Evolutionary conservation across 2,888 invertebrate genomes (phyloP).

Genomic region (Chrysotoxum bicinctum): DNA sequence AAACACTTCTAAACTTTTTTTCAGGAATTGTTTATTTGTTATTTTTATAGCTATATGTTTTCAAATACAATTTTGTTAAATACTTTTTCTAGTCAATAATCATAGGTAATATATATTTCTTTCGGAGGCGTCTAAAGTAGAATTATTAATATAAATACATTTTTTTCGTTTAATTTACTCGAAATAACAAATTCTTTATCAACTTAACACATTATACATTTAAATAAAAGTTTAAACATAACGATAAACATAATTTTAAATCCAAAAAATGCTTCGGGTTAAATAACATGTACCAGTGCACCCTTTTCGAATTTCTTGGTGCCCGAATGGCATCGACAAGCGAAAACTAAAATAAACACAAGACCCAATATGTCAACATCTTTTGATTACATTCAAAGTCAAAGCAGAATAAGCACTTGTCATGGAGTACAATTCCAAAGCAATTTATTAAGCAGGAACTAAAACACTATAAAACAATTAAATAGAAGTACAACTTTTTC

Average conservation of each 20-base stretch:
- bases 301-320: slow-evolving; percentile 1
- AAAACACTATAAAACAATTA: slow-evolving; percentile 20
- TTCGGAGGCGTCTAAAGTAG: slow-evolving; percentile 45
- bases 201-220: slow-evolving; percentile 17
- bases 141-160: slow-evolving; percentile 51
- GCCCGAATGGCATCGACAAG: slow-evolving; percentile 18
- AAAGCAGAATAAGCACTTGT: slow-evolving; percentile 17
- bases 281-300: slow-evolving; percentile 31
- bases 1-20: not conserved
- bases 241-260: slow-evolving; percentile 41
- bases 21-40: slow-evolving; percentile 63
- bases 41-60: slow-evolving; percentile 46
- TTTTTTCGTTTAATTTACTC: slow-evolving; percentile 20
- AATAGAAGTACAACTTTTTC: slow-evolving; percentile 13
- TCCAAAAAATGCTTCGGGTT: slow-evolving; percentile 28
- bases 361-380: slow-evolving; percentile 25
- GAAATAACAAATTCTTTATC: slow-evolving; percentile 49
- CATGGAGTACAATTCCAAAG: not conserved
- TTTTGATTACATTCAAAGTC: not conserved
- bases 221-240: slow-evolving; percentile 49
- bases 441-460: slow-evolving; percentile 55
- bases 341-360: not conserved
- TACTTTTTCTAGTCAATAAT: slow-evolving; percentile 46
- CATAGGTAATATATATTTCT: slow-evolving; percentile 37
- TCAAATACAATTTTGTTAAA: slow-evolving; percentile 62